Evolutionary conservation across 1,140 invertebrate species (phyloP).

Genomic region (Eupristina koningsbergeri): DNA sequence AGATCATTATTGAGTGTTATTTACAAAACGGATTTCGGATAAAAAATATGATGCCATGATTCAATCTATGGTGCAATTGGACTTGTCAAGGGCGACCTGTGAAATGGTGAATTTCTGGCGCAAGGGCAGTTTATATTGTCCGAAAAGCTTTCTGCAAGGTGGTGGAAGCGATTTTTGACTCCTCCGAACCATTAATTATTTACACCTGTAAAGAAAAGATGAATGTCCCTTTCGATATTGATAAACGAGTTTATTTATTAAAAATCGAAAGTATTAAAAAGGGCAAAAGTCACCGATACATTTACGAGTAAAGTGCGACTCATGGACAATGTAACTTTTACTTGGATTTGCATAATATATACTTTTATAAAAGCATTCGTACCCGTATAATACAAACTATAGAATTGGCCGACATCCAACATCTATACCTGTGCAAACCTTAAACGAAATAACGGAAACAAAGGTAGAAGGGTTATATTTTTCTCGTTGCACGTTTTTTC

Average conservation of each 20-base stretch:
- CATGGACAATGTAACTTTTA: neutral
- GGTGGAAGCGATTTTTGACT: neutral
- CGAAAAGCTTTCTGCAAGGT: too few relatives aligned
- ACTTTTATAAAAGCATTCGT: slow-evolving; percentile 10
- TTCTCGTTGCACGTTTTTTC: neutral
- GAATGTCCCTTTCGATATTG: neutral
- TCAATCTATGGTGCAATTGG: too few relatives aligned
- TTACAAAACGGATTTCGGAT: neutral
- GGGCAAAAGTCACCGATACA: neutral
- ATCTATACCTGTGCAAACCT: neutral
- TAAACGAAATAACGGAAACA: neutral
- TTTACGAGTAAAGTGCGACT: neutral
- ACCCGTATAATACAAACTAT: neutral
- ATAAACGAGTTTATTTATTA: neutral
- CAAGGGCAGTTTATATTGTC: too few relatives aligned
- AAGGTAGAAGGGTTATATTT: neutral
- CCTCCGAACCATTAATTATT: neutral
- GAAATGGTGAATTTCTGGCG: too few relatives aligned
- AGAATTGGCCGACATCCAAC: slow-evolving; percentile 17
- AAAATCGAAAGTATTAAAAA: neutral
- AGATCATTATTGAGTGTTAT: neutral
- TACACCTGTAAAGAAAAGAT: neutral
- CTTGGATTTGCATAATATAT: neutral
- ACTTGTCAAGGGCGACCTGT: too few relatives aligned
- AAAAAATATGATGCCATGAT: too few relatives aligned